phyloP scores from a whole-genome alignment of 92 coral and sea anemone genomes.

The Porites divaricata region DNA sequence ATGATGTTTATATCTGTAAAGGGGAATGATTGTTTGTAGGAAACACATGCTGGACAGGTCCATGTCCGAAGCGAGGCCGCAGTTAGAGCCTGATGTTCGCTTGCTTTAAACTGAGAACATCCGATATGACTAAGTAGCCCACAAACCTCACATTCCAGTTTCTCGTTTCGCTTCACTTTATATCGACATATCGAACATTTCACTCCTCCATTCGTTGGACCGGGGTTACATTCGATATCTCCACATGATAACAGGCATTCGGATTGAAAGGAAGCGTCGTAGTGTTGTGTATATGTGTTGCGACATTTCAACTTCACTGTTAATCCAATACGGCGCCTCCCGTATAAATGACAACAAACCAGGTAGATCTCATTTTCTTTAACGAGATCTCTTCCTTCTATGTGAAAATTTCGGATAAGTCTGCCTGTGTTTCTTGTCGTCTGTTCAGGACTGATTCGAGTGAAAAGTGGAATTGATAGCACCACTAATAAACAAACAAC shows the following conservation, averaged over 20 bases:
- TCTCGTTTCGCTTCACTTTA: neutral
- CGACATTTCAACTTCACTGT: constrained; percentile 8
- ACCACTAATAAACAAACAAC: neutral
- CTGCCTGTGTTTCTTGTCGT: neutral
- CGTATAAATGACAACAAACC: neutral
- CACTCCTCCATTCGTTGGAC: neutral
- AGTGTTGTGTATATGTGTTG: neutral
- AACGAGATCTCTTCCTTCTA: neutral
- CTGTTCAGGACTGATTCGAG: neutral
- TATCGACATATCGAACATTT: constrained; percentile 2
- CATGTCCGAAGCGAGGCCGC: neutral
- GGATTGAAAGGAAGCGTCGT: neutral
- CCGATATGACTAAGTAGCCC: too few relatives aligned
- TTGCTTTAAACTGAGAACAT: too few relatives aligned
- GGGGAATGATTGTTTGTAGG: constrained; percentile 9
- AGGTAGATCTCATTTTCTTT: constrained; percentile 3
- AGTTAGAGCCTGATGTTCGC: too few relatives aligned
- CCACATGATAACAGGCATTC: constrained; percentile 4
- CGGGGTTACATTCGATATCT: constrained; percentile 10
- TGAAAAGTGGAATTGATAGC: neutral
- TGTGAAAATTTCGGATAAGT: neutral
- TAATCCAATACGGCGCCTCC: constrained; percentile 9
- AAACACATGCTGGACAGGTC: constrained; percentile 5
- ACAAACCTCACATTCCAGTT: neutral
- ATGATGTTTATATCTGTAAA: constrained; percentile 5